Evolutionary conservation across 2,797 vertebrate genomes (phyloP).

Genomic region (Mormyrus proboscirostris): DNA sequence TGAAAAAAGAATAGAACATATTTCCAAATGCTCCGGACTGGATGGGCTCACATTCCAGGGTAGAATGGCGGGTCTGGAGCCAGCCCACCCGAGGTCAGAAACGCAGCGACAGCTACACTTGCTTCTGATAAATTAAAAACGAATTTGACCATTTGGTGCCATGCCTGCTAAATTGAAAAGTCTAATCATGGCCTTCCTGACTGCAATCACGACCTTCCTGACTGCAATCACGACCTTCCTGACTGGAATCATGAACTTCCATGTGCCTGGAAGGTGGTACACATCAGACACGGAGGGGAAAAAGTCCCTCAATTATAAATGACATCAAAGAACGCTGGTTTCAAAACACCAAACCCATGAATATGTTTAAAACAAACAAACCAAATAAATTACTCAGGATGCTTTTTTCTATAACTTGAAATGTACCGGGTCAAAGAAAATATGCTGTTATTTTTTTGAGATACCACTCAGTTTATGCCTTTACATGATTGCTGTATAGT

Average conservation of each 20-base stretch:
- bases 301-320: background rate
- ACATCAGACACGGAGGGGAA: background rate
- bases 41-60: background rate
- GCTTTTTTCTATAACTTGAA: background rate
- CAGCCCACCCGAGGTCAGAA: background rate
- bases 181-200: constrained; percentile 4
- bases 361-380: background rate
- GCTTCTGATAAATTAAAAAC: constrained; percentile 18
- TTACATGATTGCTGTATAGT: no score
- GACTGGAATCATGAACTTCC: background rate
- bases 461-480: no score
- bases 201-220: constrained; percentile 6
- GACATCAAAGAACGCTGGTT: background rate
- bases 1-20: background rate
- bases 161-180: background rate
- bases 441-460: no score
- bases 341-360: background rate
- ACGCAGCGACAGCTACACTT: constrained; percentile 12
- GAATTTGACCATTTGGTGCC: constrained; percentile 23
- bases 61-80: background rate
- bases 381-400: background rate
- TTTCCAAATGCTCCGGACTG: background rate
- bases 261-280: background rate
- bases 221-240: no score
- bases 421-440: background rate